phyloP scores from a whole-genome alignment of 2,888 invertebrate genomes.

The Hartigia nigra region DNA sequence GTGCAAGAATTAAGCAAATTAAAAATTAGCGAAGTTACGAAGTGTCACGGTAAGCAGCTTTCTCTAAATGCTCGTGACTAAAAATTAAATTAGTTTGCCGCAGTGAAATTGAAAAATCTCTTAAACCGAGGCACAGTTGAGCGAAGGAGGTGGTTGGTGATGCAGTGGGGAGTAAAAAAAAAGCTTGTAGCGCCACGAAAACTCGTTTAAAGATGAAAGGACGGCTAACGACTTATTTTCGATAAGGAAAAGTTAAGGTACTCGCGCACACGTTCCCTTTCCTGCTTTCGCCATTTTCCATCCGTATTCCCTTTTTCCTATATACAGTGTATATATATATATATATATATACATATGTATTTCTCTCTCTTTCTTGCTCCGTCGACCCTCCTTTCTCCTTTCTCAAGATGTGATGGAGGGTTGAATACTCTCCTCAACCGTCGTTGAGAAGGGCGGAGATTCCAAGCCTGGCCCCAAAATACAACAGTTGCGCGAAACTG shows the following conservation, averaged over 20 bases:
- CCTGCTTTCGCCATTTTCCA: constrained; percentile 21
- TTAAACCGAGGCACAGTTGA: constrained; percentile 59
- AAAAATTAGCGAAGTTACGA: constrained; percentile 18
- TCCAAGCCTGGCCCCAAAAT: constrained; percentile 37
- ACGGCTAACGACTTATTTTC: constrained; percentile 66
- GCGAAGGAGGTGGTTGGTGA: constrained; percentile 8
- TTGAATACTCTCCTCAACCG: not conserved
- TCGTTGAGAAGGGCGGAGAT: not conserved
- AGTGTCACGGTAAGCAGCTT: constrained; percentile 21
- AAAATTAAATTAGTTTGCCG: constrained; percentile 61
- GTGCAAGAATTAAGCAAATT: not conserved
- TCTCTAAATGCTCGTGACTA: constrained; percentile 5
- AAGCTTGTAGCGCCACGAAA: constrained; percentile 61
- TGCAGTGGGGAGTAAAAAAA: constrained; percentile 36
- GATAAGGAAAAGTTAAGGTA: constrained; percentile 65
- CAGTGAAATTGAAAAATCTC: constrained; percentile 63
- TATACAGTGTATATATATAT: not conserved
- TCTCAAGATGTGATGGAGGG: not conserved
- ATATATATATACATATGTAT: not conserved
- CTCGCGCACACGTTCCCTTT: constrained; percentile 26
- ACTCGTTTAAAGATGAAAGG: constrained; percentile 67
- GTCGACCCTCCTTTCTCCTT: not conserved
- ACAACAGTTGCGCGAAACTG: constrained; percentile 61
- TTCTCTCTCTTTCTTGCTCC: not conserved
- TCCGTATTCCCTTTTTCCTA: constrained; percentile 6